These are phyloP conservation scores for Crenichthys baileyi DNA, from an alignment of 2,797 vertebrate species.

Conservation along the genomic window DNA sequence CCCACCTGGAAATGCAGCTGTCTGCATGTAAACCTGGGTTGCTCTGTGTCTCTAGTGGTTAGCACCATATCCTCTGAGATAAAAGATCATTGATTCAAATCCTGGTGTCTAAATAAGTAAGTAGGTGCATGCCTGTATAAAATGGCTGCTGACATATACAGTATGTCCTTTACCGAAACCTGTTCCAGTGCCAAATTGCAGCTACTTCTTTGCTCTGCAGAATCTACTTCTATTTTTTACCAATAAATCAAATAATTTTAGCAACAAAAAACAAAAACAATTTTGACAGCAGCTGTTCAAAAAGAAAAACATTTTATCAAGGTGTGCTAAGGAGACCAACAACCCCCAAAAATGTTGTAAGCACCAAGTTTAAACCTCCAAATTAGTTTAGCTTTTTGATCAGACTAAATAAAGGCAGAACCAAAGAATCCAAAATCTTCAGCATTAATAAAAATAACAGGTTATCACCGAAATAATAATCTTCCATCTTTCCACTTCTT, in stretches of 20 bases:
- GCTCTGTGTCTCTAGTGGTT: background rate
- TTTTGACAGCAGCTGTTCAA: background rate
- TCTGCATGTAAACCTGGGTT: background rate
- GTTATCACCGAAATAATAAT: background rate
- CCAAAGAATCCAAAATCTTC: background rate
- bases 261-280: too few relatives aligned
- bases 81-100: background rate
- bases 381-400: background rate
- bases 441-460: background rate
- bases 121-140: background rate
- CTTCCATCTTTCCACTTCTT: too few relatives aligned
- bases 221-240: background rate
- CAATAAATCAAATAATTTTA: background rate
- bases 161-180: background rate
- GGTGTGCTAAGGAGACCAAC: background rate
- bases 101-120: too few relatives aligned
- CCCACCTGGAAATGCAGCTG: slow-evolving; percentile 9
- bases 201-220: background rate
- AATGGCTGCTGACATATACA: background rate
- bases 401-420: background rate
- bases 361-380: background rate
- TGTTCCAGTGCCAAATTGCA: background rate
- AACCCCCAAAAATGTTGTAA: too few relatives aligned
- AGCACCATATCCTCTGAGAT: background rate
- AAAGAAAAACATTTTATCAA: background rate